Percentiles rank a stretch among this genome's conserved stretches.
Conservation (phyloP, 2,113 vertebrate genomes). For the Caranx ignobilis region DNA sequence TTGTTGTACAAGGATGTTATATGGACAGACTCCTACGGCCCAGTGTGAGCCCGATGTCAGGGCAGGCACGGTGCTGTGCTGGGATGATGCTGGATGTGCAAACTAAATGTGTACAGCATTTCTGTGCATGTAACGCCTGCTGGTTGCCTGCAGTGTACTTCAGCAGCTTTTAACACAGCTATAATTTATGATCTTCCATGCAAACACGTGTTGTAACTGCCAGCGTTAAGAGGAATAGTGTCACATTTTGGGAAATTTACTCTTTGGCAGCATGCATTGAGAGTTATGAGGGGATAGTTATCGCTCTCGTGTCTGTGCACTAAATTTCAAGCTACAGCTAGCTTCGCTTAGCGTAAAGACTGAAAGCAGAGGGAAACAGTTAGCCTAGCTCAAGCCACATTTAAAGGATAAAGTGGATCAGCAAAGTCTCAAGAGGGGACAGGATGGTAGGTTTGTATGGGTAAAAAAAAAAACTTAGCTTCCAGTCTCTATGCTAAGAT, state of each 20-base stretch:
- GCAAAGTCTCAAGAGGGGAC: too few species aligned
- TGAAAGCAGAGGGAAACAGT: neutral
- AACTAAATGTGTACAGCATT: conserved; percentile 11
- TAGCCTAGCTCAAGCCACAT: too few species aligned
- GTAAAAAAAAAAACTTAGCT: neutral
- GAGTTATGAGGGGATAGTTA: neutral
- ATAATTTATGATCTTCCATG: neutral
- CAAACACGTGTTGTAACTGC: neutral
- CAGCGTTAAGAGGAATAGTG: neutral
- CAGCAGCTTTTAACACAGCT: neutral
- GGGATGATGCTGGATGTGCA: conserved; percentile 29
- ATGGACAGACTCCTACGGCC: conserved; percentile 44
- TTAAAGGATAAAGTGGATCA: too few species aligned
- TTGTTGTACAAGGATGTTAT: conserved; percentile 36
- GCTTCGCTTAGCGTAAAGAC: neutral
- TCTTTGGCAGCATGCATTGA: neutral
- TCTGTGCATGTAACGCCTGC: neutral
- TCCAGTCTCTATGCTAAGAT: neutral
- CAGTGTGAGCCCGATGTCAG: conserved; percentile 27
- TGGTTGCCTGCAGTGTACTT: neutral
- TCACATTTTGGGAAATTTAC: neutral
- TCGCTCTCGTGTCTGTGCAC: neutral
- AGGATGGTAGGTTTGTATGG: neutral
- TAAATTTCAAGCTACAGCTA: neutral
- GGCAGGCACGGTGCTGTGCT: conserved; percentile 20